Conservation (phyloP, 30 jellyfish, hydroid and myxozoan genomes). For the Hydractinia echinata region DNA sequence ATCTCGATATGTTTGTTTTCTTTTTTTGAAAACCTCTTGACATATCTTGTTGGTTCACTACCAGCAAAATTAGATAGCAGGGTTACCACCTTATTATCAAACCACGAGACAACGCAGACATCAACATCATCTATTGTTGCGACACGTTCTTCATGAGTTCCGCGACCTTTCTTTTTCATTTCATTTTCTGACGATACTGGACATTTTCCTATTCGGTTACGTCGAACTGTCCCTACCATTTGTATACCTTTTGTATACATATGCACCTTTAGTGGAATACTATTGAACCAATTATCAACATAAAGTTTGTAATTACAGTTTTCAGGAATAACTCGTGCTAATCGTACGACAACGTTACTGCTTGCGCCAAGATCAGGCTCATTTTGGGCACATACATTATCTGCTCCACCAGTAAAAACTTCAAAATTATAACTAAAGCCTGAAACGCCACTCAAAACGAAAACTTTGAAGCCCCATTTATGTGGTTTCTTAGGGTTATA, state of each 20-base stretch:
- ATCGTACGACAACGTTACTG: constrained; percentile 3
- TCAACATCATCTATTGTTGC: too few species aligned
- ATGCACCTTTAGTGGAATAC: background rate
- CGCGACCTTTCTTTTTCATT: too few species aligned
- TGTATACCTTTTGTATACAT: background rate
- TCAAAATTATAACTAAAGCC: constrained; percentile 9
- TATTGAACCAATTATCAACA: background rate
- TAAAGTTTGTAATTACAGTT: too few species aligned
- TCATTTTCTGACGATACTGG: too few species aligned
- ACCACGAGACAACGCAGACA: too few species aligned
- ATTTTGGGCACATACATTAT: background rate
- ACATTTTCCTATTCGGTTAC: too few species aligned
- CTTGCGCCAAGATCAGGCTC: constrained; percentile 3
- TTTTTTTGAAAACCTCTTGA: background rate
- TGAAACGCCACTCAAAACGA: background rate
- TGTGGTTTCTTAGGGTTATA: too few species aligned
- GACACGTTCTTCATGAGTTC: too few species aligned
- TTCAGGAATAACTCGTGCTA: background rate
- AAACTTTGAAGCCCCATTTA: too few species aligned
- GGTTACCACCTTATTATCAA: background rate
- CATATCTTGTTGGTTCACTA: background rate
- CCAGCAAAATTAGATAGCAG: background rate
- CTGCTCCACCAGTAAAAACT: too few species aligned
- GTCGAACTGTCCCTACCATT: too few species aligned
- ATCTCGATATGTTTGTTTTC: background rate